Conservation (phyloP, 1,140 invertebrate genomes). For the Charaxes varanes region DNA sequence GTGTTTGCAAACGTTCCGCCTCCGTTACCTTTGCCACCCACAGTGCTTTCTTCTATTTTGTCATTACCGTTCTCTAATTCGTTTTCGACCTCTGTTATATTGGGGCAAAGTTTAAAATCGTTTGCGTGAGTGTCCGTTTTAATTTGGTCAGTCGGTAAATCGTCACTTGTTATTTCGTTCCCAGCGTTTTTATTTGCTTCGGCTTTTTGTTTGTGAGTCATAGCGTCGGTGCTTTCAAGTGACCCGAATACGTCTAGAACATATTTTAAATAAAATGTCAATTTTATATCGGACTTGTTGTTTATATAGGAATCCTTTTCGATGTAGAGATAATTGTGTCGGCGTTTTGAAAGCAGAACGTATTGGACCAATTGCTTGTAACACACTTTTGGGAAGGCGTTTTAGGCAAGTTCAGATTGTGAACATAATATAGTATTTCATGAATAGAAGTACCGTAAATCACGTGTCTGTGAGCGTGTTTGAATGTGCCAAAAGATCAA, state of each 20-base stretch:
- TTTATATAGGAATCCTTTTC: conserved; percentile 28
- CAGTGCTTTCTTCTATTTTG: conserved; percentile 27
- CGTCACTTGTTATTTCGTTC: conserved; percentile 46
- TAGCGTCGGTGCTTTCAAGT: conserved; percentile 37
- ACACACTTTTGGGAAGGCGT: too few species aligned
- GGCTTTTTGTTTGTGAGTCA: conserved; percentile 53
- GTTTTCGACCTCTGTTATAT: conserved; percentile 15
- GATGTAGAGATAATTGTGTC: conserved; percentile 34
- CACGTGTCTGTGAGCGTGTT: too few species aligned
- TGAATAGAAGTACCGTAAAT: too few species aligned
- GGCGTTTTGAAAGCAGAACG: too few species aligned
- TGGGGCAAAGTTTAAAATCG: conserved; percentile 27
- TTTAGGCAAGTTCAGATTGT: too few species aligned
- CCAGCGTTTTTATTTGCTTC: conserved; percentile 41
- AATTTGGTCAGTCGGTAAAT: conserved; percentile 39
- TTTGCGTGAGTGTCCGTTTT: conserved; percentile 7
- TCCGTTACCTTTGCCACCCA: conserved; percentile 46
- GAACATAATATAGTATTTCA: too few species aligned
- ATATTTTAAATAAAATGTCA: conserved; percentile 40
- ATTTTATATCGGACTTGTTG: conserved; percentile 33
- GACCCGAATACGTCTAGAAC: conserved; percentile 25
- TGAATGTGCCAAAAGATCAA: too few species aligned
- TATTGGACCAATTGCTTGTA: too few species aligned
- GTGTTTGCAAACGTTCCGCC: conserved; percentile 63
- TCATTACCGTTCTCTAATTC: conserved; percentile 10